Base-by-base conservation (phyloP, 2,113 vertebrate species). In the Aegotheles bennettii region DNA sequence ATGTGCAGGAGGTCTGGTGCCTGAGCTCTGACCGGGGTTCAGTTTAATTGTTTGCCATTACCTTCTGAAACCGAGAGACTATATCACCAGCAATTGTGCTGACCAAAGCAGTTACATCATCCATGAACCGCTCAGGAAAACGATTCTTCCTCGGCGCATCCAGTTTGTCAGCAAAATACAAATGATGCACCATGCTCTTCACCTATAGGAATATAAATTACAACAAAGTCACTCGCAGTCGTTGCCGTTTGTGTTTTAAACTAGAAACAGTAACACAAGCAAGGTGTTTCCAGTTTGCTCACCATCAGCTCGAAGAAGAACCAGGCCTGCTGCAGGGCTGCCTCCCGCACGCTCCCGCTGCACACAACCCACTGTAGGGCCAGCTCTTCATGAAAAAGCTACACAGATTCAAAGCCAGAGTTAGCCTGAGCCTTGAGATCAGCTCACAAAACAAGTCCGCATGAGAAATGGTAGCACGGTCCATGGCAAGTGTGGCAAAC, bases 301-400 rank as follows among this genome's bases (percentile, higher is more conserved):
- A 99, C 99, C 99, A 99, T 99, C 78, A 99, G 98, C 94, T 99
- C 99, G 83, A 99, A 99, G 98, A 99, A 99, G 98, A 99, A 99
- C 99, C 99, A 99, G 84, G 99, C 99, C 88, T 99, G 99, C 54
- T 99, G 99, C 7, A 99, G 98, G 57, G 99, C 99, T 6, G 99
- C 98, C 60, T 99, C 99, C n/a, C 99, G 98, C 69, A 99, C 99
- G 1, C 98, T 99, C 67, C 99, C 99, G 82, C 99, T 99, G 98
- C 99, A 99, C 83, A 99, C 99, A 43, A 99, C 99, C 99, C 99
- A 99, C 97, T 99, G 99, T 69, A 99, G 97, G 50, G 99, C 99
- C 98, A 99, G 97, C 96, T 99, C 99, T 96, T 99, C 99, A 0
- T 99, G 99, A 85, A 99, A 99, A 95, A 99, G 98, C 99, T 99